Evolutionary conservation across 2,113 vertebrate genomes (phyloP).

Genomic region (Sapajus apella): DNA sequence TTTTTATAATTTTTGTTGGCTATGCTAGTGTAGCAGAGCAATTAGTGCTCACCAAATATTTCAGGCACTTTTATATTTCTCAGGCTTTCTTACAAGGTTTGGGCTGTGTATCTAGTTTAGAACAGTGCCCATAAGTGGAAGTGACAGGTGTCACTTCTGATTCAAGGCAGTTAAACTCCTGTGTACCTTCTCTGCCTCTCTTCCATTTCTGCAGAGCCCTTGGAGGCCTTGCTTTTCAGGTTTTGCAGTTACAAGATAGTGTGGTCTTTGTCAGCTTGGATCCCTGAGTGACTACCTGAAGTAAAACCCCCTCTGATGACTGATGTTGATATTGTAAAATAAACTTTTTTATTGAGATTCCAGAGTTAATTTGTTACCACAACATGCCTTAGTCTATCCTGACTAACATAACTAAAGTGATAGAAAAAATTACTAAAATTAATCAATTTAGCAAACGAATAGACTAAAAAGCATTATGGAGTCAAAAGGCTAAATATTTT

Average conservation of each 20-base stretch:
- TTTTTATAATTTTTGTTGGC: background rate
- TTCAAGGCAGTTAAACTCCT: background rate
- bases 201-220: background rate
- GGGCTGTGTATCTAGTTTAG: background rate
- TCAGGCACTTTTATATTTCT: background rate
- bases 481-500: slow-evolving; percentile 76
- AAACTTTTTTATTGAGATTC: background rate
- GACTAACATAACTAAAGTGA: background rate
- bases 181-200: background rate
- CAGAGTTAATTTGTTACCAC: background rate
- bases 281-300: background rate
- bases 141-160: background rate
- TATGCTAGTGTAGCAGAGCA: background rate
- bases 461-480: slow-evolving; percentile 63
- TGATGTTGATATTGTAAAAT: background rate
- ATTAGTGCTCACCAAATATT: background rate
- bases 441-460: slow-evolving; percentile 73
- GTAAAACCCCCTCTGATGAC: background rate
- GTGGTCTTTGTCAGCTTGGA: background rate
- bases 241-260: background rate
- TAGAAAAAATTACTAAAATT: slow-evolving; percentile 70
- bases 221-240: background rate
- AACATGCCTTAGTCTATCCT: background rate
- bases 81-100: background rate
- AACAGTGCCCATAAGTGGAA: background rate